These are phyloP conservation scores for Phyllotreta striolata DNA, from an alignment of 2,888 invertebrate species.

Conservation along the genomic window DNA sequence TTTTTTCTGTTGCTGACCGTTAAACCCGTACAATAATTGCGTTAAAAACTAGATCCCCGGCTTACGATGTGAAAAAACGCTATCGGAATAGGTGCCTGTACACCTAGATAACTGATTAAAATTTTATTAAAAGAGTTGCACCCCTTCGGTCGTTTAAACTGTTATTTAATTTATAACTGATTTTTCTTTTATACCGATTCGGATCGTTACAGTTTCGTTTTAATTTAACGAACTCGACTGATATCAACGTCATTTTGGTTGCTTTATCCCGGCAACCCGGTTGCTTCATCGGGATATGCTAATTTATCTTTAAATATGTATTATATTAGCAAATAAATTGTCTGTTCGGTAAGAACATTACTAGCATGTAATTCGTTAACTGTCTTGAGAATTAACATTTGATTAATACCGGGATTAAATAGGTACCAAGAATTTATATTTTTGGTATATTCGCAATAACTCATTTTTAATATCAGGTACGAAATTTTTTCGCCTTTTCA, in stretches of 20 bases:
- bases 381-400: too few relatives aligned
- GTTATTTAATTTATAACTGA: conserved; percentile 30
- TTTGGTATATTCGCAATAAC: too few relatives aligned
- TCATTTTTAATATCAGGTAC: neutral
- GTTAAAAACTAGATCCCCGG: conserved; percentile 28
- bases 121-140: conserved; percentile 29
- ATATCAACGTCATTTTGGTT: neutral
- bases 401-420: too few relatives aligned
- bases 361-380: too few relatives aligned
- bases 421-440: too few relatives aligned
- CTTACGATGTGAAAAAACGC: conserved; percentile 17
- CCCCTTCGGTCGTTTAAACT: conserved; percentile 23
- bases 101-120: conserved; percentile 21
- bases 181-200: conserved; percentile 10
- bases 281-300: too few relatives aligned
- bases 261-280: too few relatives aligned
- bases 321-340: too few relatives aligned
- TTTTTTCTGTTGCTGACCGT: conserved; percentile 26
- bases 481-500: conserved; percentile 2
- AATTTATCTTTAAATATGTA: too few relatives aligned
- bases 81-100: conserved; percentile 12
- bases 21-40: conserved; percentile 28
- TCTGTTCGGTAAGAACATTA: too few relatives aligned
- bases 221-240: neutral
- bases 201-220: conserved; percentile 7